Percentiles rank a stretch among this genome's conserved stretches.
Evolutionary conservation across 2,113 vertebrate genomes (phyloP).

Genomic region (Rattus rattus): DNA sequence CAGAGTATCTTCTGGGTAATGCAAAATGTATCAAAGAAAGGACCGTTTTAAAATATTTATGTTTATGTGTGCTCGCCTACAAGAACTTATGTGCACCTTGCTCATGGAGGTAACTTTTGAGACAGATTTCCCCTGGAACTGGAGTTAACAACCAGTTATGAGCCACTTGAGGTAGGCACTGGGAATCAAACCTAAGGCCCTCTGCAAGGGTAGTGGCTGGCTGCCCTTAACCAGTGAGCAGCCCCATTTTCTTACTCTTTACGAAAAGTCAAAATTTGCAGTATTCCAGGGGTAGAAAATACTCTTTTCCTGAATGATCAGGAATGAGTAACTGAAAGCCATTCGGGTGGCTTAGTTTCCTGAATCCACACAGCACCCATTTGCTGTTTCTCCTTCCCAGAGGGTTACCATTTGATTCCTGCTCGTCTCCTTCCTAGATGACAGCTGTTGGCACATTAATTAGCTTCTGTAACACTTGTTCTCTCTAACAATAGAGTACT

Average conservation of each 20-base stretch:
- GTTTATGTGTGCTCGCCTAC: not conserved
- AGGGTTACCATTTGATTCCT: not conserved
- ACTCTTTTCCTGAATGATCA: not conserved
- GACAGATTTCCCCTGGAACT: not conserved
- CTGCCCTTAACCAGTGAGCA: not conserved
- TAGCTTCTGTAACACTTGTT: not conserved
- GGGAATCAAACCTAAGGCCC: not conserved
- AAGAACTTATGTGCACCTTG: no score
- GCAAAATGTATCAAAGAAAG: conserved; percentile 8
- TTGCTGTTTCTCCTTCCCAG: not conserved
- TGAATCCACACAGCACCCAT: not conserved
- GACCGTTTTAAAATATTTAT: not conserved
- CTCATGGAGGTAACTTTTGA: not conserved
- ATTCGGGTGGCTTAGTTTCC: not conserved
- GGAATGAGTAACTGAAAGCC: not conserved
- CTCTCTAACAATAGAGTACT: not conserved
- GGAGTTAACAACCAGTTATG: no score
- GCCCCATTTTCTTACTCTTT: not conserved
- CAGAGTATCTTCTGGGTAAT: not conserved
- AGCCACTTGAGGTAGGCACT: not conserved
- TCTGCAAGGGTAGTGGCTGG: not conserved
- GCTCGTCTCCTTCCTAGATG: not conserved
- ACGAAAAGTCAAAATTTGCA: conserved; percentile 11
- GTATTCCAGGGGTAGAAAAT: not conserved
- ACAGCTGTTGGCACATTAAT: not conserved